Base-by-base conservation (phyloP, 35 echinoderm and acorn worm species). In the Hemicentrotus pulcherrimus region DNA sequence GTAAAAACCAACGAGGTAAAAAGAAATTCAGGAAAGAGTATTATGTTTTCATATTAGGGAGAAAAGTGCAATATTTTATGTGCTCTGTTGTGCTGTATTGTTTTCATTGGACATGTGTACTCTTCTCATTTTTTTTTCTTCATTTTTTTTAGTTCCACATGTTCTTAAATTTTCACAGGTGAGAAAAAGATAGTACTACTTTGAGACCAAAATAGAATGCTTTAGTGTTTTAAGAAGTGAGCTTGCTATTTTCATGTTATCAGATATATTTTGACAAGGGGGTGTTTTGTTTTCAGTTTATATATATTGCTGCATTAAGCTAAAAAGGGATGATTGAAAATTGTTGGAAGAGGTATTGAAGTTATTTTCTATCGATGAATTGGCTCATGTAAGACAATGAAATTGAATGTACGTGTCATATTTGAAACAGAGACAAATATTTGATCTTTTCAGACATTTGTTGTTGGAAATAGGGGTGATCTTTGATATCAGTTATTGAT, bases 11-110 rank as follows among this genome's bases (percentile, higher is more conserved):
- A 78, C 65, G 65, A 78, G 65, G 65, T 78, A 78, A 22, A 71
- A 71, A 78, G 7, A 59, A 28, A 28, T 78, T 78, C 65, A 78
- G 65, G 65, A 78, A 78, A 78, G 65, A 22, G 19, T 78, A 78
- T 78, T 78, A 28, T 78, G 65, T 78, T 78, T 78, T 78, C 65
- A 78, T 78, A n/a, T 8, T 78, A 78, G 65, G 65, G 65, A 78
- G 65, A 78, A 78, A 78, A 78, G 65, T 78, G 65, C 65, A 78
- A 78, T 78, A 78, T 78, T 55, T 78, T 78, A 78, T 78, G 65
- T 78, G 65, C 65, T 78, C 18, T n/a, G 65, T 78, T 78, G 65
- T 78, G 65, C 65, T 78, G 18, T 24, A 71, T 28, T 78, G 22
- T 78, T 78, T 78, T 78, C 65, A 78, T 78, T 78, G 65, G 65